Base-by-base conservation (phyloP, 2,113 vertebrate species). In the Chaetura pelagica region DNA sequence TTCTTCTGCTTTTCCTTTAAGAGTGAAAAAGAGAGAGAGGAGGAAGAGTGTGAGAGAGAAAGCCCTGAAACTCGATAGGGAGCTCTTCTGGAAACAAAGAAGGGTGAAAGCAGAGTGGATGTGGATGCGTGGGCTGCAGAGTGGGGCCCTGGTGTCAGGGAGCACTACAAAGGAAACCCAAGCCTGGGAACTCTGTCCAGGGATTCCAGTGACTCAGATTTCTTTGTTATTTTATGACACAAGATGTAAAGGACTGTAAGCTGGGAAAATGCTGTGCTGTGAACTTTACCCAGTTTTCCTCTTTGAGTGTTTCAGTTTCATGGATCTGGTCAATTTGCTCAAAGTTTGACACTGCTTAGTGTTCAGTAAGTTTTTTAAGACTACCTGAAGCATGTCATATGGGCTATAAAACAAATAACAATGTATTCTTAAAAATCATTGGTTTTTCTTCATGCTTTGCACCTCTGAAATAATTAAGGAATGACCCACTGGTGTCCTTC, bases 121-220 rank as follows among this genome's bases (percentile, higher is more conserved):
- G 62, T 75, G 73, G 87, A 81, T 51, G 79, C 64, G 96, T 64
- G 89, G 93, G 96, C 29, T 87, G 89, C 87, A 88, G 89, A 96
- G 95, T 24, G 12, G 22, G 74, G 71, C 46, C 76, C 62, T 2
- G 22, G 84, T 94, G 97, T 97, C 74, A 89, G 93, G 79, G 87
- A 95, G 93, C 77, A 88, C 95, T 80, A 96, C 91, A 97, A 95
- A 94, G 97, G 96, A 97, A 97, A 96, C 94, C 90, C 32, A 77
- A 92, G 89, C 97, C 97, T 98, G 98, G 97, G 98, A 98, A 97
- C 96, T 94, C 87, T 95, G 93, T 96, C 90, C 68, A 68, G 57
- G 84, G 93, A 94, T 91, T 94, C 95, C 91, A 89, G 68, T 68
- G 86, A 96, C 89, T 97, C 97, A 97, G 94, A 79, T 90, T 80